Base-by-base conservation (phyloP, 2,888 invertebrate species). In the Colostygia pectinataria region DNA sequence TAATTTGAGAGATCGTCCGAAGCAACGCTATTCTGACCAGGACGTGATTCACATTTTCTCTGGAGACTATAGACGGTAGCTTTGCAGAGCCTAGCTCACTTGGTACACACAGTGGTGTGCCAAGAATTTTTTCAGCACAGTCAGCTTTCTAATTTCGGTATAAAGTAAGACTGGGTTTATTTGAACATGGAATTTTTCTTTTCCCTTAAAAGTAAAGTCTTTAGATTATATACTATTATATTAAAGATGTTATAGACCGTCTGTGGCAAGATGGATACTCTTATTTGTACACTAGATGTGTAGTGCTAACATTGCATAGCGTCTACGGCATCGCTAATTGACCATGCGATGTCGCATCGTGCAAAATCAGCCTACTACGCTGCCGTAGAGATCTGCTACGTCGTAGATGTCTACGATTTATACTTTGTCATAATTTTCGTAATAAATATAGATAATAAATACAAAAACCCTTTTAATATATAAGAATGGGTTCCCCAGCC, bases 21-120 rank as follows among this genome's bases (percentile, higher is more conserved):
- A 66, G 66, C 64, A 55, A 54, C 56, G 57, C 71, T 65, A 74
- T 73, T 71, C 71, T 59, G 60, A 59, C 64, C 53, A 51, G 62
- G 55, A 76, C 77, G 77, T 77, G 77, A 77, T 77, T 77, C 77
- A 71, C 72, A 77, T 78, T 77, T 74, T 60, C 69, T 52, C 55
- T 45, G n/a, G 24, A 20, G 50, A 44, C 57, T 68, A 59, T 9
- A 28, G 74, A 68, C 64, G 61, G 61, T 59, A 59, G 61, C 27
- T 10, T 32, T 7, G n/a, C 7, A 32, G 2, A 20, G 28, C 9
- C 25, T 10, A n/a, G 13, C 10, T 18, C 12, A 49, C 53, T 59
- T 54, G 43, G 55, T 59, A 53, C 47, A 42, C 46, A 57, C 56
- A 67, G 65, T 20, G 20, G 24, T 31, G 69, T 74, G 72, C 74